A percentile compares a stretch with the other conserved stretches of the same genome.
Evolutionary conservation across 2,113 vertebrate species (phyloP).

Genomic region (Centrocercus urophasianus): DNA sequence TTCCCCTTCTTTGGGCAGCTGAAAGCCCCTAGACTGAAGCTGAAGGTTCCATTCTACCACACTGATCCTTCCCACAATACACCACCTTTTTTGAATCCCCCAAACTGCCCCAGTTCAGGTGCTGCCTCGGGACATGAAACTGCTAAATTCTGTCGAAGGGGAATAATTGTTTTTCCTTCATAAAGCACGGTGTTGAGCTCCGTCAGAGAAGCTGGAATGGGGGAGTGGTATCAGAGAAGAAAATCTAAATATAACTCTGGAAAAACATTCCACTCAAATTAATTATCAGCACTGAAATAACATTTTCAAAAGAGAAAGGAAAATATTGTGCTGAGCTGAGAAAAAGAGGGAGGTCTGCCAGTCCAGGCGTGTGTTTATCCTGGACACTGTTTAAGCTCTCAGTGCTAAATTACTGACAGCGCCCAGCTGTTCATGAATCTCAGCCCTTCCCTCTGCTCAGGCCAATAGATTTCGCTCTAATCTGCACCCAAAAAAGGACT

Average conservation of each 20-base stretch:
- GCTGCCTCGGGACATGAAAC: neutral
- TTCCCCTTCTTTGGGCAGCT: neutral
- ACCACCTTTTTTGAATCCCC: neutral
- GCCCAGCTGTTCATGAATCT: neutral
- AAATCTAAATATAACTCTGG: neutral
- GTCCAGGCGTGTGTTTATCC: constrained; percentile 4
- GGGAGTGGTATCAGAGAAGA: neutral
- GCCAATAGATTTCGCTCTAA: neutral
- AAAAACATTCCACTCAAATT: neutral
- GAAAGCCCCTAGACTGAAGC: neutral
- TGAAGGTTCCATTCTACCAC: neutral
- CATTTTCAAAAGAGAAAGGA: neutral
- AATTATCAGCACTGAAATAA: neutral
- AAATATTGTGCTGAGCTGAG: constrained; percentile 29
- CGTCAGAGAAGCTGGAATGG: neutral
- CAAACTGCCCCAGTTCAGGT: neutral
- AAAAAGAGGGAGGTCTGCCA: constrained; percentile 35
- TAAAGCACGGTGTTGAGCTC: neutral
- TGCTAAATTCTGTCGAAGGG: neutral
- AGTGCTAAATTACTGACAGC: neutral
- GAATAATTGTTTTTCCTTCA: neutral
- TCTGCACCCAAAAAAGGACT: constrained; percentile 71
- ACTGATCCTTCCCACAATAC: neutral
- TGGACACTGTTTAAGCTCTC: neutral
- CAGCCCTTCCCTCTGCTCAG: neutral